Evolutionary conservation across 2,888 invertebrate genomes (phyloP), one percentile per base, ranked within the genome.

Genomic region (Synanthedon andrenaeformis): DNA sequence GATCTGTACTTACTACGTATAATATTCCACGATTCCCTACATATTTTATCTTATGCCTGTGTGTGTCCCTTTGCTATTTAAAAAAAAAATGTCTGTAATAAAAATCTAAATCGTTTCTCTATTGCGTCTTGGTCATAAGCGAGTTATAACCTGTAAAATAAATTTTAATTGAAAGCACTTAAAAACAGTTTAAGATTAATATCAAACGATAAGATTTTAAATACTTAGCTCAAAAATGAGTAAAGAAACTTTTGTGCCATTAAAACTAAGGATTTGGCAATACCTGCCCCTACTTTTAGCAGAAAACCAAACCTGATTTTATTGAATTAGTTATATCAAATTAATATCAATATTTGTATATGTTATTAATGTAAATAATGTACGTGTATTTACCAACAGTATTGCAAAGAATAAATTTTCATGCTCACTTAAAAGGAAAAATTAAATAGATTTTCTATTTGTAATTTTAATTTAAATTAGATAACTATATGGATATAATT

Each of bases 311-410:
- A 45, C 14, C 45, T 45, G 45, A 45, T 45, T 45, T 45, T 45
- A 45, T 45, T 45, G 8, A 45, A 45, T 52, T 51, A 53, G 53
- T 6, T 51, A 55, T 51, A 61, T 59, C 58, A 57, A 53, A 54
- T 53, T 52, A 48, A 52, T 52, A 80, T 78, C 76, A 74, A 69
- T 69, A 65, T 52, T 52, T 72, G 71, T 76, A 75, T 45, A 45
- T 45, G 45, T 45, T 45, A 45, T 13, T 45, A 45, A 13, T 45
- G 45, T 45, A 45, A 45, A 45, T 45, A 45, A 45, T n/a, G 45
- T 45, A 13, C n/a, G 14, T 45, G 35, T 45, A n/a, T 45, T 14
- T 12, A 45, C 45, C 14, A 45, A 45, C 45, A 45, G 45, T 45
- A 45, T 45, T 45, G 45, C 45, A 45, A 45, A 45, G 14, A 45